phyloP scores from a whole-genome alignment of 2,888 invertebrate species.

The Aphidoletes aphidimyza region DNA sequence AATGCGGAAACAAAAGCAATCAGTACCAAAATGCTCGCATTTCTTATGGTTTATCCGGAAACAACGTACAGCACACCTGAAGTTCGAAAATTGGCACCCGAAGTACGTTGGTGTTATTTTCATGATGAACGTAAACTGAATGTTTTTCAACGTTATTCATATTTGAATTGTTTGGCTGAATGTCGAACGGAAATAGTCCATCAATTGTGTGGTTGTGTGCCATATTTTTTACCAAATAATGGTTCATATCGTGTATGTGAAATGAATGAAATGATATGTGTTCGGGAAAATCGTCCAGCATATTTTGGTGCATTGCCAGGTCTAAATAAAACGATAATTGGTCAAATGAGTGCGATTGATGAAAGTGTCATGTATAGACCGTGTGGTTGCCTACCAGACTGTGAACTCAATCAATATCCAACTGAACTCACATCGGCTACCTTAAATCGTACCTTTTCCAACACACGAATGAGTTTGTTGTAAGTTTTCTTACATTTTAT shows the following conservation, averaged over 20 bases:
- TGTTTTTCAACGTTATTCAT: slow-evolving; percentile 69
- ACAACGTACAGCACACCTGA: slow-evolving; percentile 72
- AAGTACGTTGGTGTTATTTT: slow-evolving; percentile 72
- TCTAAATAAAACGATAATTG: slow-evolving; percentile 58
- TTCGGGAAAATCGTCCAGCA: slow-evolving; percentile 59
- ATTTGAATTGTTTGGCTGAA: slow-evolving; percentile 74
- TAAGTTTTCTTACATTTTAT: slow-evolving; percentile 62
- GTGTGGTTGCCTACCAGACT: slow-evolving; percentile 73
- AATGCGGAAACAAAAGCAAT: slow-evolving; percentile 72
- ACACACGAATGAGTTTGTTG: slow-evolving; percentile 68
- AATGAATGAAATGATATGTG: slow-evolving; percentile 61
- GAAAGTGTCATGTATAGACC: slow-evolving; percentile 57
- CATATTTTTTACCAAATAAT: slow-evolving; percentile 69
- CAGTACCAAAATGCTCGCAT: slow-evolving; percentile 70
- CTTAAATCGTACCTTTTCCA: slow-evolving; percentile 67
- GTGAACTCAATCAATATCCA: slow-evolving; percentile 72
- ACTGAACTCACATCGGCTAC: slow-evolving; percentile 73
- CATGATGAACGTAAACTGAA: slow-evolving; percentile 67
- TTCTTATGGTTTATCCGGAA: slow-evolving; percentile 73
- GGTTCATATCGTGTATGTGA: slow-evolving; percentile 61
- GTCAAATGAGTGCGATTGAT: slow-evolving; percentile 56
- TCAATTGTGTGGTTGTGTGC: slow-evolving; percentile 71
- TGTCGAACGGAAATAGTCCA: slow-evolving; percentile 68
- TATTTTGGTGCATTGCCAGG: slow-evolving; percentile 66
- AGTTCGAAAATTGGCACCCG: slow-evolving; percentile 67